phyloP scores from a whole-genome alignment of 1,140 invertebrate genomes.

The Fopius arisanus region DNA sequence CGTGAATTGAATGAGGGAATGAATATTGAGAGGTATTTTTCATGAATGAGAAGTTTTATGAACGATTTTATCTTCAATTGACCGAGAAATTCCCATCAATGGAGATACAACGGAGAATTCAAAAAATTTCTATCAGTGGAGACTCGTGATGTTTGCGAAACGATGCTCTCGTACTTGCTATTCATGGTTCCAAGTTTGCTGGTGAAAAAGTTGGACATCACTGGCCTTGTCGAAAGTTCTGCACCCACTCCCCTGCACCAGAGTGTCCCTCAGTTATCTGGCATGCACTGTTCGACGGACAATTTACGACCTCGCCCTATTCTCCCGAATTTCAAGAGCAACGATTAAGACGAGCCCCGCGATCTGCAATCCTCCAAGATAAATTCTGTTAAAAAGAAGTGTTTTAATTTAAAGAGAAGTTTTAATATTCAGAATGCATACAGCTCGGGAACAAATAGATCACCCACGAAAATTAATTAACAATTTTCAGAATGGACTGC shows the following conservation, averaged over 20 bases:
- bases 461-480: conserved; percentile 35
- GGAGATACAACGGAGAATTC: too few species aligned
- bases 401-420: too few species aligned
- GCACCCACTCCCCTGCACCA: neutral
- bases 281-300: neutral
- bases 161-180: neutral
- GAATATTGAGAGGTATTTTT: too few species aligned
- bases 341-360: neutral
- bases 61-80: too few species aligned
- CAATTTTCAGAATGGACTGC: conserved; percentile 41
- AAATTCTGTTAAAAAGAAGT: too few species aligned
- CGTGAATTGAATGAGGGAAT: too few species aligned
- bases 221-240: neutral
- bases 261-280: neutral
- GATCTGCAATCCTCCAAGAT: neutral
- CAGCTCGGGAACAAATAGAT: neutral
- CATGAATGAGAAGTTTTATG: too few species aligned
- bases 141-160: neutral
- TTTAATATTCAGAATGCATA: too few species aligned
- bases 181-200: neutral
- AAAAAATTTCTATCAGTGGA: too few species aligned
- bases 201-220: neutral
- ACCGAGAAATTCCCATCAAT: too few species aligned
- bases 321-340: neutral
- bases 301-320: neutral